Evolutionary conservation across 1,140 invertebrate species (phyloP), one percentile per base, ranked within the genome.

Genomic region (Lepidotrigona ventralis): DNA sequence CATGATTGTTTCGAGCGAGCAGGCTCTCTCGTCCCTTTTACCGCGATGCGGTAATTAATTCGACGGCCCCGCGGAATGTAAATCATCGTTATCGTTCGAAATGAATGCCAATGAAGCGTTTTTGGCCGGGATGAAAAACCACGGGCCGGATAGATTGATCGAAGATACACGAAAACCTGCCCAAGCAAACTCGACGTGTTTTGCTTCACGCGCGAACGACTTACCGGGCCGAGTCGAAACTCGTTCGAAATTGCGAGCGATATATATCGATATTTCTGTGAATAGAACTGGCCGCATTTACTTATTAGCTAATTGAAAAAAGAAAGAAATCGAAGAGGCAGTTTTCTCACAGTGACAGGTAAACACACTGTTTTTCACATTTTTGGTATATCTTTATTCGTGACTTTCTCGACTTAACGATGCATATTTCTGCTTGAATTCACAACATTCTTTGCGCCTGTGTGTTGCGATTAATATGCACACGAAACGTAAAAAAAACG

Each of bases 1-100:
- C 39, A 76, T 51, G 75, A 63, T 53, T 53, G 58, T 77, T 77
- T 74, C 39, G 19, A 73, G 29, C 26, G 19, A 73, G 29, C 26
- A 73, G 8, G 23, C 29, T 56, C 29, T 56, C 51, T 33, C 68
- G 39, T 26, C 39, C 39, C 39, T 8, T 8, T 2, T 46, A 8
- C 39, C 26, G 46, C 39, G 46, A 58, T 2, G 19, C 46, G 23
- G 60, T 51, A 64, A 63, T 77, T 77, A 77, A 77, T 64, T 66
- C 75, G 11, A 51, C 75, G 54, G 33, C 21, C 56, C 60, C 75
- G 60, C 3, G 46, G 19, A 51, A 66, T 53, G 39, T 66, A 64
- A 77, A 64, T 76, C 74, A 64, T 76, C 39, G 56, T 51, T 46
- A 73, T 56, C 46, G 69, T 46, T 23, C 12, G 51, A 73, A 73